A percentile compares a stretch with the other conserved stretches of the same genome.
Evolutionary conservation across 2,797 vertebrate genomes (phyloP).

Genomic region (Hyperoplus lanceolatus): DNA sequence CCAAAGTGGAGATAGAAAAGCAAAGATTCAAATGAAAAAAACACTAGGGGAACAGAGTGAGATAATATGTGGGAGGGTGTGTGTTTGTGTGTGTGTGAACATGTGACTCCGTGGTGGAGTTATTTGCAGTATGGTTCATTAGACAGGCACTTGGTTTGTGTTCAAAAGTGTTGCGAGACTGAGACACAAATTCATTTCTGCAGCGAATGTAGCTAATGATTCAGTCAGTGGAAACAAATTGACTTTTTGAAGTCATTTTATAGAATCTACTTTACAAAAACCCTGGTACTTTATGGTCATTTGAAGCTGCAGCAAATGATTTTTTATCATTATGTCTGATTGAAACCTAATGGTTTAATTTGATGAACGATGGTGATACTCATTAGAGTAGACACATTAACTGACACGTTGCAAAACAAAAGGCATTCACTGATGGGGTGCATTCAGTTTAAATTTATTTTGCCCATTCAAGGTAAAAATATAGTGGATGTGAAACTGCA

Average conservation of each 20-base stretch:
- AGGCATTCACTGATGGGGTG: neutral
- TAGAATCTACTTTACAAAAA: neutral
- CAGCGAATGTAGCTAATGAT: neutral
- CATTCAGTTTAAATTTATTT: neutral
- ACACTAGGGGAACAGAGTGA: conserved; percentile 25
- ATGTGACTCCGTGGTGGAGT: conserved; percentile 26
- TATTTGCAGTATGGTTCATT: conserved; percentile 37
- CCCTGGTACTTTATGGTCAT: neutral
- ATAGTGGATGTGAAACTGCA: too few species aligned
- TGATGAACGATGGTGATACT: neutral
- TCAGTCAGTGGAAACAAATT: neutral
- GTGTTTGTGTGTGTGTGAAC: neutral
- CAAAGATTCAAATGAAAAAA: conserved; percentile 24
- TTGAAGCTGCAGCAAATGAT: neutral
- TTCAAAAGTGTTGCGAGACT: neutral
- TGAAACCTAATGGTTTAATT: neutral
- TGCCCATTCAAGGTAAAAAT: too few species aligned
- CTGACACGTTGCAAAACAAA: neutral
- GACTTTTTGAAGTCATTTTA: conserved; percentile 8
- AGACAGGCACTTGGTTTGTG: conserved; percentile 12
- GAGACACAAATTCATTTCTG: conserved; percentile 18
- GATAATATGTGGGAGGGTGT: conserved; percentile 27
- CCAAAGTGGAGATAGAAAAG: neutral
- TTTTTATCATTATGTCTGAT: neutral
- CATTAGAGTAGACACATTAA: too few species aligned